Evolutionary conservation across 2,888 invertebrate species (phyloP), one percentile per base, ranked within the genome.

Genomic region (Drosophila parthenogenetica): DNA sequence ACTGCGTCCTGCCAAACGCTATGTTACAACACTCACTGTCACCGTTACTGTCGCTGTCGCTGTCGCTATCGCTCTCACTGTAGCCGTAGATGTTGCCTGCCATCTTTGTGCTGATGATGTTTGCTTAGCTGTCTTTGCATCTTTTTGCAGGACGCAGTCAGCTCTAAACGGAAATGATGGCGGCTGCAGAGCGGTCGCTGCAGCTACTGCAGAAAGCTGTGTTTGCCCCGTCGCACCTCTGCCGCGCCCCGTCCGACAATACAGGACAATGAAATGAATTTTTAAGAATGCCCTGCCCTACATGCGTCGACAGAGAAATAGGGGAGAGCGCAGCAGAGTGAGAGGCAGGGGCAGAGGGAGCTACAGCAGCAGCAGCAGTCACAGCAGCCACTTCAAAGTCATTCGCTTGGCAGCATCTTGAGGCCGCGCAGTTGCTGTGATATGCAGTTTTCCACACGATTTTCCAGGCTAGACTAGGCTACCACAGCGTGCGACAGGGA

Each of bases 61-160:
- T 65, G 29, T 29, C 29, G 29, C 25, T 25, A 25, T 25, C 25
- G 25, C 25, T 7, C 25, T 25, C 25, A 37, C 16, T 46, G 58
- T 51, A 22, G 50, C 45, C 48, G 37, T 50, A 32, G 43, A 50
- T 54, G 55, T 43, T 35, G 68, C 53, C 82, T 78, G 84, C 85
- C 84, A 88, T 85, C 83, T 83, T 83, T 83, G 87, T 88, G 85
- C 79, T 88, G 88, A 88, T 88, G 85, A 88, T 87, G 86, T 87
- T 87, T 87, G 89, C 89, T 87, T 87, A 87, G 86, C 86, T 87
- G 86, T 87, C 86, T 89, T 87, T 87, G 89, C 89, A 84, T 87
- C 84, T 81, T 87, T 86, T 88, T 81, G 76, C 73, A 79, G 87
- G 79, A 80, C 84, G 65, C 74, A 73, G 80, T 39, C 80, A 79